Base-by-base conservation (phyloP, 2,888 invertebrate species). In the Gari tellinella region DNA sequence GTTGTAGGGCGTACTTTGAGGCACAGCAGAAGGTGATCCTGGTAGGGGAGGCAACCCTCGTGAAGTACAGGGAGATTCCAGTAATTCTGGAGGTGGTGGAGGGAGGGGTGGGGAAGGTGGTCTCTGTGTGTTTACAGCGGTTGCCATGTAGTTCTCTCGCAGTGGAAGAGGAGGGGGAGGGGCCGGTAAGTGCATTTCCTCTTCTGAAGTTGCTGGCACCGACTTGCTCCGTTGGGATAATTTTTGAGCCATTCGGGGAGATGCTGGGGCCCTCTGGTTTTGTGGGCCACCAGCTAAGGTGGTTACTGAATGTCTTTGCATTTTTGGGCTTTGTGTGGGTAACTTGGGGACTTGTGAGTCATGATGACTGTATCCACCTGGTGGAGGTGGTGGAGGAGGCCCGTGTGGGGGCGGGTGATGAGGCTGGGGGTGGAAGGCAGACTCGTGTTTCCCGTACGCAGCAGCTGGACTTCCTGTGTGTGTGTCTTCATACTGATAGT, bases 41-140 rank as follows among this genome's bases (percentile, higher is more conserved):
- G 38, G 25, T 19, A 26, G 31, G n/a, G 48, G 25, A 25, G 45
- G 49, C 49, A 37, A n/a, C 41, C 26, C 14, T 46, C 17, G 49
- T 43, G 43, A 25, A 31, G 19, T 26, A n/a, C 21, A 41, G 2
- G 17, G 45, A 26, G 57, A 51, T 26, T 45, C 53, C 46, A 68
- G 15, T 55, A 77, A 26, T 55, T 78, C 82, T 26, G 79, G 82
- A 0, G 86, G 86, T 1, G 84, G 84, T 8, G 86, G 86, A 5
- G 86, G 86, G 17, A 84, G 74, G 15, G 86, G 86, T 2, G 86
- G 86, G 10, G 86, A 86, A 14, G 80, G 80, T 0, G 84, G 66
- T 25, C 85, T 69, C 45, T 56, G 60, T 10, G 53, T 65, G 41
- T 69, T 72, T 17, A 64, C 73, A 53, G 64, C 72, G 5, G 31